These are phyloP conservation scores for Aphelocoma californica DNA, from an alignment of 2,797 vertebrate species.

Conservation along the genomic window DNA sequence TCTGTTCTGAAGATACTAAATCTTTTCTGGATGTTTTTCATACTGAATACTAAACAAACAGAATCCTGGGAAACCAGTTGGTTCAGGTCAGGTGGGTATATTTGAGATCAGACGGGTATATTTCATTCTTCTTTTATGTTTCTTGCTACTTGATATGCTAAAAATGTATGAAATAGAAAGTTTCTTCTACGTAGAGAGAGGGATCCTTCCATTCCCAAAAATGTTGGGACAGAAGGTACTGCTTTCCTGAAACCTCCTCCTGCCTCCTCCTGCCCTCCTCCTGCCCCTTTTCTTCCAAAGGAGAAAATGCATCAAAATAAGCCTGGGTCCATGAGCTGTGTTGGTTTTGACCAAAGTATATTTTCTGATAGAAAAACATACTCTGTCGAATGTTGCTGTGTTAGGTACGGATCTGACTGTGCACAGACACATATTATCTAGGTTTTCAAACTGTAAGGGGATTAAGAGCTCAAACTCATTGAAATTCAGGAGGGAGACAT, in stretches of 20 bases:
- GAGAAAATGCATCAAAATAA: not conserved
- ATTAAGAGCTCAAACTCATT: constrained; percentile 30
- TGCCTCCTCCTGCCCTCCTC: not conserved
- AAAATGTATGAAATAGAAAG: not conserved
- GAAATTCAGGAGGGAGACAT: not conserved
- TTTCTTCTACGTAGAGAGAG: not conserved
- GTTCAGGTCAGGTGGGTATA: not conserved
- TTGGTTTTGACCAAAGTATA: not conserved
- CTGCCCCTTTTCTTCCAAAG: not conserved
- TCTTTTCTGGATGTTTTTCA: not conserved
- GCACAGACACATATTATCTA: not conserved
- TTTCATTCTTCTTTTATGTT: not conserved
- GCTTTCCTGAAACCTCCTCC: not conserved
- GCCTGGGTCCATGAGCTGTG: not conserved
- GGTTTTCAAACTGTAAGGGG: not conserved
- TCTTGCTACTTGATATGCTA: not conserved
- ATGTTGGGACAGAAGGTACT: not conserved
- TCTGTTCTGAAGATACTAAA: not conserved
- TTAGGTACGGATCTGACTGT: not conserved
- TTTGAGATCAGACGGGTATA: not conserved
- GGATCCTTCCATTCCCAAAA: not conserved
- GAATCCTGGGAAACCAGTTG: not conserved
- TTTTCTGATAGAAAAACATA: not conserved
- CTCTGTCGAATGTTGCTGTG: not conserved
- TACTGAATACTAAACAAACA: not conserved